phyloP scores from a whole-genome alignment of 2,113 vertebrate species.

The Apteryx owenii region DNA sequence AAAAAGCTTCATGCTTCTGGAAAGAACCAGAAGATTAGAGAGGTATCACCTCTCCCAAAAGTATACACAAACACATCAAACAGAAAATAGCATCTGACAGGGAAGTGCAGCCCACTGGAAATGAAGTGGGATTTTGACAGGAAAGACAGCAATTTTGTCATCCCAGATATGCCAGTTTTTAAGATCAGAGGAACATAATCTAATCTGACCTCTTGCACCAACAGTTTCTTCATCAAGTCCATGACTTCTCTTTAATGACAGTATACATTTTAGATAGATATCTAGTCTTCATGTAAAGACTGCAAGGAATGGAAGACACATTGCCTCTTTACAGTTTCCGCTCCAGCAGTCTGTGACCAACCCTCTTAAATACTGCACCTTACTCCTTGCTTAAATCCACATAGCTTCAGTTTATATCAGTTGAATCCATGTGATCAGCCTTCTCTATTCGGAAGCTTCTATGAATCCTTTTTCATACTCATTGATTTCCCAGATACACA shows the following conservation, averaged over 20 bases:
- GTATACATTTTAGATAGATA: neutral
- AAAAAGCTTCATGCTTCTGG: neutral
- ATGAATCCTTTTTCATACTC: neutral
- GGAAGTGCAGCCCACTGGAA: neutral
- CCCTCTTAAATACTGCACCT: neutral
- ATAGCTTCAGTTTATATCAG: neutral
- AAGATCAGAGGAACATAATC: neutral
- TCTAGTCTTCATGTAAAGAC: neutral
- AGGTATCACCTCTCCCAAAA: neutral
- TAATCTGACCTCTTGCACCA: neutral
- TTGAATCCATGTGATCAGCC: neutral
- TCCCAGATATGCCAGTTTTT: neutral
- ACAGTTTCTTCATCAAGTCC: neutral
- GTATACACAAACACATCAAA: neutral
- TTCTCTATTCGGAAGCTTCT: neutral
- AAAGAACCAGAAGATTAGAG: neutral
- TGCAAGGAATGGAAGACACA: neutral
- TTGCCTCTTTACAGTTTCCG: no score
- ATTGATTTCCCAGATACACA: neutral
- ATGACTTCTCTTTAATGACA: neutral
- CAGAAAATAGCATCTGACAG: neutral
- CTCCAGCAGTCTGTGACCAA: neutral
- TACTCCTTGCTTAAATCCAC: neutral
- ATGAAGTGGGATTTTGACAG: neutral
- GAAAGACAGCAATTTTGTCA: neutral